phyloP scores from a whole-genome alignment of 2,888 invertebrate species.

The Uloborus plumipes region DNA sequence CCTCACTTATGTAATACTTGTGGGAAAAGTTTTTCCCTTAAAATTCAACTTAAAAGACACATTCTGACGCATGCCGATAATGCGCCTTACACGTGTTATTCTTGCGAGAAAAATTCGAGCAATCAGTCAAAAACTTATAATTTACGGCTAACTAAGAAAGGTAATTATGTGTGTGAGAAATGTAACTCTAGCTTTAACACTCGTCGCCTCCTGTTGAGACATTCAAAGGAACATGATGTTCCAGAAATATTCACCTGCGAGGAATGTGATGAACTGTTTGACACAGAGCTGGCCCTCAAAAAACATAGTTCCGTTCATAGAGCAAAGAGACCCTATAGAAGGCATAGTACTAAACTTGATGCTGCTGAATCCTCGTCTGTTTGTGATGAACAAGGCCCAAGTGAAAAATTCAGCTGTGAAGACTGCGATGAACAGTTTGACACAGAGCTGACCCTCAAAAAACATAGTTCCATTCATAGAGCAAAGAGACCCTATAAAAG shows the following conservation, averaged over 20 bases:
- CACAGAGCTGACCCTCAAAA: neutral
- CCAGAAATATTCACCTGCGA: slow-evolving; percentile 11
- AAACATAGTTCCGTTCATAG: slow-evolving; percentile 1
- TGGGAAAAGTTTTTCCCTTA: slow-evolving; percentile 46
- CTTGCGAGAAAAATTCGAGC: slow-evolving; percentile 19
- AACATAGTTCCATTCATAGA: neutral
- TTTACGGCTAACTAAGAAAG: slow-evolving; percentile 31
- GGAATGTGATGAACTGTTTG: slow-evolving; percentile 24
- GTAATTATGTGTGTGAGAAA: slow-evolving; percentile 28
- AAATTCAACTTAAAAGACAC: slow-evolving; percentile 49
- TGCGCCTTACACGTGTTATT: slow-evolving; percentile 24
- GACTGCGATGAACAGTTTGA: too few relatives aligned
- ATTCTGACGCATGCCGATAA: slow-evolving; percentile 29
- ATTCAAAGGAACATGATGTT: slow-evolving; percentile 2
- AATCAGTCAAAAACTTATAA: slow-evolving; percentile 24
- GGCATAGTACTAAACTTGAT: neutral
- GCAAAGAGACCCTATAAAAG: neutral
- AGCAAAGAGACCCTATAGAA: neutral
- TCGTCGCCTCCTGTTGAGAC: slow-evolving; percentile 32
- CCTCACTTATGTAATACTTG: slow-evolving; percentile 44
- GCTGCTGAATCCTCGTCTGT: neutral
- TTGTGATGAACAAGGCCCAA: neutral
- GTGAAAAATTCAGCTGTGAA: too few relatives aligned
- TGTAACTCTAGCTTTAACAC: slow-evolving; percentile 30
- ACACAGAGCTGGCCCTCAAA: slow-evolving; percentile 12